Conservation (phyloP, 2,113 vertebrate genomes). For the Pleuronectes platessa region DNA sequence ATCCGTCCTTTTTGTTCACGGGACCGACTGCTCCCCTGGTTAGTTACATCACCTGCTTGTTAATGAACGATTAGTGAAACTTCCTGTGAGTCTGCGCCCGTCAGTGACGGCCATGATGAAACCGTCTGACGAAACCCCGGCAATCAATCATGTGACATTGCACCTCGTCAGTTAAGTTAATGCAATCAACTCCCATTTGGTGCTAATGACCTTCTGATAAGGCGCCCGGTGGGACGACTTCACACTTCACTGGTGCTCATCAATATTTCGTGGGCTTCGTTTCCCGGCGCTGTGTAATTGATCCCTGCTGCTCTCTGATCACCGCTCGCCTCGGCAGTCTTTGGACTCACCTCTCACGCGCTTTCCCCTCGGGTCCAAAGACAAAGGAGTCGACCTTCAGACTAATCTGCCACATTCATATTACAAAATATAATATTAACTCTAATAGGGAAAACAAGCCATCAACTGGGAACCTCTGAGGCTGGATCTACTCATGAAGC, state of each 20-base stretch:
- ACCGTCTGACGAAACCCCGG: constrained; percentile 52
- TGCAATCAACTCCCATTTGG: constrained; percentile 64
- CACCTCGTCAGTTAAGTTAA: constrained; percentile 63
- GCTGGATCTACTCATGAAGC: constrained; percentile 1
- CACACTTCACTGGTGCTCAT: constrained; percentile 65
- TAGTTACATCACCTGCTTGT: constrained; percentile 54
- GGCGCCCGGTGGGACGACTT: constrained; percentile 54
- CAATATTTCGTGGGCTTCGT: constrained; percentile 72
- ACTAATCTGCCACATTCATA: constrained; percentile 10
- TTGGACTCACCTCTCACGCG: constrained; percentile 59
- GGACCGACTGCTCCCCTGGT: constrained; percentile 33
- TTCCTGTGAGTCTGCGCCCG: constrained; percentile 34
- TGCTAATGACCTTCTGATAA: constrained; percentile 74
- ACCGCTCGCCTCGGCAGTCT: constrained; percentile 60
- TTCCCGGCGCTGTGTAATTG: constrained; percentile 66
- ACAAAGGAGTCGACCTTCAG: constrained; percentile 45
- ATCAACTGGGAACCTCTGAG: constrained; percentile 23
- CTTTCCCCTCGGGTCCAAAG: constrained; percentile 49
- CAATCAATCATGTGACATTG: constrained; percentile 68
- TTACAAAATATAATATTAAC: background rate
- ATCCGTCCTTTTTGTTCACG: constrained; percentile 34
- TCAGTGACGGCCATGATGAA: constrained; percentile 56
- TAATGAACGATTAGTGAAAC: constrained; percentile 53
- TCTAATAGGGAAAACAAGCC: background rate
- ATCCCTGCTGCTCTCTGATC: constrained; percentile 70